Evolutionary conservation across 2,797 vertebrate genomes (phyloP).

Genomic region (Antennarius maculatus): DNA sequence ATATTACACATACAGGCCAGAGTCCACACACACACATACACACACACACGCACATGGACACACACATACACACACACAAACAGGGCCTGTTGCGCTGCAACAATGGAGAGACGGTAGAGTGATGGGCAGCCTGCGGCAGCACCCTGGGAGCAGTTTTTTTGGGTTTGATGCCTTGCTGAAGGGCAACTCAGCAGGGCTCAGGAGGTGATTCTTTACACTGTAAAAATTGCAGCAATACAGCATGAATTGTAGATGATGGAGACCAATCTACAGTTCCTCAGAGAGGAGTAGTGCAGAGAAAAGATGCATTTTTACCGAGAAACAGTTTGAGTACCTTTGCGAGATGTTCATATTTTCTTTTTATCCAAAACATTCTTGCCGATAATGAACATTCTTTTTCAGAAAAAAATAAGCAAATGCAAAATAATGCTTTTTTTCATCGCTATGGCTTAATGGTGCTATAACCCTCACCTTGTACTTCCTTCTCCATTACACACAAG

Average conservation of each 20-base stretch:
- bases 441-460: neutral
- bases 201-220: neutral
- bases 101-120: too few species aligned
- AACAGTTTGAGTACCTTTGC: conserved; percentile 6
- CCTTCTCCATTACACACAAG: conserved; percentile 4
- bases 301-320: conserved; percentile 13
- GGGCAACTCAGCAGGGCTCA: neutral
- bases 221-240: conserved; percentile 6
- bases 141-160: too few species aligned
- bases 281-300: conserved; percentile 15
- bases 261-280: conserved; percentile 30
- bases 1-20: too few species aligned
- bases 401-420: conserved; percentile 4
- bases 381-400: conserved; percentile 11
- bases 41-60: too few species aligned
- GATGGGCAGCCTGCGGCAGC: too few species aligned
- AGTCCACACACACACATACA: too few species aligned
- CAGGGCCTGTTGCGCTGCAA: too few species aligned
- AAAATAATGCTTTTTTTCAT: neutral
- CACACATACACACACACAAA: too few species aligned
- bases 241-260: conserved; percentile 36
- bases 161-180: too few species aligned
- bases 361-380: neutral
- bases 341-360: conserved; percentile 13
- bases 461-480: neutral